Conservation (phyloP, 1,140 invertebrate genomes). For the Goniozus legneri region DNA sequence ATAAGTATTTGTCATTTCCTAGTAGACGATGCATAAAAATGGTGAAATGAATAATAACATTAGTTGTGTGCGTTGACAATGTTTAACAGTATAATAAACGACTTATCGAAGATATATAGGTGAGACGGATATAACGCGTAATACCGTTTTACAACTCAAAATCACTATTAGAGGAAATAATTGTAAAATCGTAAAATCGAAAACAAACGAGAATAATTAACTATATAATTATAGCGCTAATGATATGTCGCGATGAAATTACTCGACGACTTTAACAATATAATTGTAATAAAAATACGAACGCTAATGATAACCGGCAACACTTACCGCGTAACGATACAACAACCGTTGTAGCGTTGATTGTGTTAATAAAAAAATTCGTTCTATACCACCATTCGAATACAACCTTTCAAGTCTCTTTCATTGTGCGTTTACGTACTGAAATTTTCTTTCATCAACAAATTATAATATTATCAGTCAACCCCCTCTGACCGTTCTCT, state of each 20-base stretch:
- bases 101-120: too few relatives aligned
- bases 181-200: too few relatives aligned
- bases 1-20: too few relatives aligned
- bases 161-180: too few relatives aligned
- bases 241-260: background rate
- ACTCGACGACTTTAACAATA: background rate
- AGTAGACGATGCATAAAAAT: too few relatives aligned
- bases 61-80: too few relatives aligned
- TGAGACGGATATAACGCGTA: too few relatives aligned
- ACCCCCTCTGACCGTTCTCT: slow-evolving; percentile 11
- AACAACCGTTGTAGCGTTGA: slow-evolving; percentile 20
- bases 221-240: background rate
- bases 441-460: slow-evolving; percentile 27
- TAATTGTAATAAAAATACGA: slow-evolving; percentile 18
- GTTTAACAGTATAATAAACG: too few relatives aligned
- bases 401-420: slow-evolving; percentile 28
- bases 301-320: slow-evolving; percentile 20
- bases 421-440: slow-evolving; percentile 10
- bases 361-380: slow-evolving; percentile 11
- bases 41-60: too few relatives aligned
- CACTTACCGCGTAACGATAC: too few relatives aligned
- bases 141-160: too few relatives aligned
- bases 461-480: slow-evolving; percentile 25
- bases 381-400: slow-evolving; percentile 20
- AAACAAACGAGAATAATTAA: too few relatives aligned